Percentiles rank a stretch among this genome's conserved stretches.
These are phyloP conservation scores for Chauna torquata DNA, from an alignment of 2,113 vertebrate species.

Conservation along the genomic window DNA sequence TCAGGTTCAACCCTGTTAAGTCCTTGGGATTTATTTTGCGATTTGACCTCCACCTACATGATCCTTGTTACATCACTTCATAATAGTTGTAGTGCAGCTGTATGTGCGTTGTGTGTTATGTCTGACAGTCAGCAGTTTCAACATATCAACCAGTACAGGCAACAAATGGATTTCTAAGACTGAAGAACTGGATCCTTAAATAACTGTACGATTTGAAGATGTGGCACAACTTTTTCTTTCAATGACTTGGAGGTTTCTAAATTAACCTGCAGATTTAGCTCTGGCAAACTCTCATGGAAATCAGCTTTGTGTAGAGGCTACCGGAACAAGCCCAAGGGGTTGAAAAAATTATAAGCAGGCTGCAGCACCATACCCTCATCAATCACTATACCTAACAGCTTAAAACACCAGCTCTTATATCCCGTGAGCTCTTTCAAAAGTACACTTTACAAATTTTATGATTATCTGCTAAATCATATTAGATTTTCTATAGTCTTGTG, in stretches of 20 bases:
- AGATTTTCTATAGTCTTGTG: not conserved
- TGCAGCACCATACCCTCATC: not conserved
- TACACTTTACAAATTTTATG: not conserved
- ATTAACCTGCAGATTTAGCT: not conserved
- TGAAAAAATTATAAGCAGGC: not conserved
- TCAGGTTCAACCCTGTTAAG: slow-evolving; percentile 28
- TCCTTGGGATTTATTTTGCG: slow-evolving; percentile 37
- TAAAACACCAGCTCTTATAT: not conserved
- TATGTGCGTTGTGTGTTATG: not conserved
- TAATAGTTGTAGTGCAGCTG: not conserved
- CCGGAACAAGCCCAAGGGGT: not conserved
- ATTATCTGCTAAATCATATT: not conserved
- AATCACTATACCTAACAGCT: not conserved
- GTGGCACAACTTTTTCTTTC: not conserved
- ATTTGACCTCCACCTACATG: slow-evolving; percentile 48
- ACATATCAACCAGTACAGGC: not conserved
- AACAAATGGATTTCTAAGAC: not conserved
- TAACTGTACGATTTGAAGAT: not conserved
- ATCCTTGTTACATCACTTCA: slow-evolving; percentile 54
- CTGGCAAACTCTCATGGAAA: not conserved
- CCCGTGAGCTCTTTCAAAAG: not conserved
- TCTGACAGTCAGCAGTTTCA: not conserved
- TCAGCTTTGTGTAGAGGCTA: not conserved
- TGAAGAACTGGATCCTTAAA: not conserved
- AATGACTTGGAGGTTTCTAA: not conserved